Percentiles rank a stretch among this genome's conserved stretches.
Evolutionary conservation across 2,888 invertebrate species (phyloP).

Genomic region (Conchocele bisecta): DNA sequence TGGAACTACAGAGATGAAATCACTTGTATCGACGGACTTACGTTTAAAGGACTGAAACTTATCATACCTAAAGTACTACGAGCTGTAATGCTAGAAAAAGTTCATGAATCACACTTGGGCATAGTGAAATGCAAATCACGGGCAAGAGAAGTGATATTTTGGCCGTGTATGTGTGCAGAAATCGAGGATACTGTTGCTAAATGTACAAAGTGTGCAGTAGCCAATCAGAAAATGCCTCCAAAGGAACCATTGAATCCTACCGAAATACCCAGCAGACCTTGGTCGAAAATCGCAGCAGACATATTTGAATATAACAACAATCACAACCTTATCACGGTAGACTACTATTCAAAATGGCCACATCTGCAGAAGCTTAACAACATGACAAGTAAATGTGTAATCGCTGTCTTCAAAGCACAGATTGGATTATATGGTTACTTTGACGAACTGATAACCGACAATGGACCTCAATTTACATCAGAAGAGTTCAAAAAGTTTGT

Average conservation of each 20-base stretch:
- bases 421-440: constrained; percentile 7
- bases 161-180: constrained; percentile 18
- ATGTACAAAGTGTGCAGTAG: constrained; percentile 27
- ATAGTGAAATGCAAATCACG: constrained; percentile 32
- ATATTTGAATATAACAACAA: constrained; percentile 6
- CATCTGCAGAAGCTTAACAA: neutral
- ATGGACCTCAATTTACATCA: constrained; percentile 1
- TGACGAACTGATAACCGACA: constrained; percentile 4
- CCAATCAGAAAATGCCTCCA: constrained; percentile 14
- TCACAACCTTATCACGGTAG: neutral
- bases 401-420: neutral
- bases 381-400: constrained; percentile 8
- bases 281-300: constrained; percentile 25
- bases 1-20: constrained; percentile 21
- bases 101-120: constrained; percentile 22
- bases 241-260: constrained; percentile 18
- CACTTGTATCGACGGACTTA: neutral
- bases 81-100: constrained; percentile 31
- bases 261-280: constrained; percentile 22
- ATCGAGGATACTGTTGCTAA: constrained; percentile 17
- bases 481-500: constrained; percentile 11
- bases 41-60: constrained; percentile 25
- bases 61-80: constrained; percentile 24
- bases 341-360: constrained; percentile 5
- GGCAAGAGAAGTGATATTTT: constrained; percentile 18